Base-by-base conservation (phyloP, 1,140 invertebrate genomes). In the Halesus radiatus region DNA sequence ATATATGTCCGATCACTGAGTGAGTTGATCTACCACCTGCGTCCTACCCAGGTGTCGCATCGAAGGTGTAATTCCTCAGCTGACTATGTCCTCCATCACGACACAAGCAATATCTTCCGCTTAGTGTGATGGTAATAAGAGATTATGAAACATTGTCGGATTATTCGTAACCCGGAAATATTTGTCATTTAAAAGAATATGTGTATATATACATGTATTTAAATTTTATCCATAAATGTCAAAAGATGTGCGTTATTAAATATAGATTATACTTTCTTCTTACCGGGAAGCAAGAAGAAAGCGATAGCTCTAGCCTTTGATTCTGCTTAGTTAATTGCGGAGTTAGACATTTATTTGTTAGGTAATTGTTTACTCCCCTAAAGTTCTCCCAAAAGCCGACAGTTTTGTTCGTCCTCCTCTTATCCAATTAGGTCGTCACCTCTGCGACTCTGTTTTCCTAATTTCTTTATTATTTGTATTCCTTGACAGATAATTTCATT, bases 381-480 rank as follows among this genome's bases (percentile, higher is more conserved):
- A 66, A 26, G 8, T 66, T 66, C 23, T 26, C 20, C 60, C 60
- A 23, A 22, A 22, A 29, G 8, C 6, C 16, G 18, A 45, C 37
- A 50, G 32, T 72, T 20, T 72, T 37, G 56, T 50, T 18, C 18
- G 16, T 72, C 37, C 6, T 60, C 29, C 56, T 23, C 26, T 76
- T 76, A 76, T 76, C 54, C 74, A 76, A 76, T 76, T 76, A 76
- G 20, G 26, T 32, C 7, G 74, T 76, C 74, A 76, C 74, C 74
- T 62, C 32, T 76, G 56, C 15, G 74, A 76, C 74, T 76, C 26
- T 62, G 74, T 62, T 76, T 60, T 76, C 58, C 32, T 60, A 29
- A 72, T 72, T 72, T 72, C 68, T 52, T 72, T 56, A 76, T 76
- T 76, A 60, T 76, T 76, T 76, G 54, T 76, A 37, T 76, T 76